These are phyloP conservation scores for Amphiprion clarkii DNA, from an alignment of 2,797 vertebrate genomes.

Conservation along the genomic window DNA sequence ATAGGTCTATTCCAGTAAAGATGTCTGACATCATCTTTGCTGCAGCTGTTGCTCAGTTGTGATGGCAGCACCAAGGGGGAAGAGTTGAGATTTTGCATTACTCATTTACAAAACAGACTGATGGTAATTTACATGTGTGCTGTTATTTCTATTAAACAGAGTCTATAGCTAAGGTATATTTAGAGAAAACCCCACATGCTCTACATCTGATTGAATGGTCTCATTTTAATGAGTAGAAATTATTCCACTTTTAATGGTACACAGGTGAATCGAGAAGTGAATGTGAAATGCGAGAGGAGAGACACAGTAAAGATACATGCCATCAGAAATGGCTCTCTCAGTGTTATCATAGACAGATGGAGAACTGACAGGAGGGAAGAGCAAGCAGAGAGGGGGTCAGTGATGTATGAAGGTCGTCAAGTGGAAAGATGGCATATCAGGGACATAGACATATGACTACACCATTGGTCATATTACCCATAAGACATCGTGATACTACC, in stretches of 20 bases:
- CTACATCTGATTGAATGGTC: not conserved
- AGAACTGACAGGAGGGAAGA: constrained; percentile 44
- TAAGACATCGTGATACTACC: constrained; percentile 35
- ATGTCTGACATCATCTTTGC: constrained; percentile 25
- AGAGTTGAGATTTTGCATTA: not conserved
- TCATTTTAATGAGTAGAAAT: not conserved
- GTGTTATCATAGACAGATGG: constrained; percentile 52
- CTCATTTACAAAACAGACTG: constrained; percentile 7
- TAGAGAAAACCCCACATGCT: not conserved
- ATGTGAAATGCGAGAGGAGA: constrained; percentile 16
- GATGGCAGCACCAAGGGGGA: not conserved
- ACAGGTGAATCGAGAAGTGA: too few relatives aligned
- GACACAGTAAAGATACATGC: not conserved
- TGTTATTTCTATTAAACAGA: constrained; percentile 10
- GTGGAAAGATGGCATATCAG: constrained; percentile 51
- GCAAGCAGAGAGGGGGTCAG: constrained; percentile 42
- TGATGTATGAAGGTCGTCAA: constrained; percentile 60
- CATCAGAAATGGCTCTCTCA: constrained; percentile 4
- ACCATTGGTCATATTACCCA: constrained; percentile 52
- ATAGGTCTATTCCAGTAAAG: constrained; percentile 10
- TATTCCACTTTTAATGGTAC: not conserved
- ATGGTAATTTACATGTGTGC: not conserved
- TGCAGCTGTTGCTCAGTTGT: constrained; percentile 37
- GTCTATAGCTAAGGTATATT: not conserved
- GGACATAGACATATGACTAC: constrained; percentile 24